Base-by-base conservation (phyloP, 2,113 vertebrate genomes). In the Xenus cinereus region DNA sequence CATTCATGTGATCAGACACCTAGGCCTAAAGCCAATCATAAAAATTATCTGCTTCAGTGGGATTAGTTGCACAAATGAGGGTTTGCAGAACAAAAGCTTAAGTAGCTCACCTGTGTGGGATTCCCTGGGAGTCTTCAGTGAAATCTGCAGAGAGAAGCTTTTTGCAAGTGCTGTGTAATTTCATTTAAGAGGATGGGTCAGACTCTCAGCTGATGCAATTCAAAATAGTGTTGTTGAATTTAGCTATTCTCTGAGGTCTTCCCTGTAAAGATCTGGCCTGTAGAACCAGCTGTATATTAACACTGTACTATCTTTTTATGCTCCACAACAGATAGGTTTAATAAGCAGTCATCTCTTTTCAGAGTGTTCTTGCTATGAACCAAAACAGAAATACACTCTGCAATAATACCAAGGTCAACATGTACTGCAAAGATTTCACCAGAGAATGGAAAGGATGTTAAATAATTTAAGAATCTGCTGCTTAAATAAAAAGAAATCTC, bases 401-500 rank as follows among this genome's bases (percentile, higher is more conserved):
- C 79, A 96, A 87, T 85, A 96, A 92, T 18, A 64, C 41, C 79
- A 93, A 93, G 87, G 89, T 92, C 89, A 95, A 83, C 23, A 45
- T 22, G 23, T 80, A 82, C 48, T 90, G 69, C 54, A 87, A 94
- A 86, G 76, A 67, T 75, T 92, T 87, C 89, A 90, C 39, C 28
- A 92, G 85, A 80, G 86, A 95, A 83, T 14, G 24, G 30, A 94
- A 92, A 76, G 28, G 50, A 46, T 90, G 43, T 26, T 96, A 95
- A 95, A 97, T 97, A 96, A 97, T 97, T 96, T 91, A 97, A 95
- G 76, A 90, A 87, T 93, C 74, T 85, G 26, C 74, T 89, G 24
- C 73, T 88, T 96, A 92, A 93, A 97, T 87, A 48, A 89, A 93
- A 92, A 86, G 48, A 90, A 84, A 68, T 54, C 64, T 76, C 46